Percentiles rank a stretch among this genome's conserved stretches.
phyloP scores from a whole-genome alignment of 2,113 vertebrate species.

The Petrocephalus microphthalmus region DNA sequence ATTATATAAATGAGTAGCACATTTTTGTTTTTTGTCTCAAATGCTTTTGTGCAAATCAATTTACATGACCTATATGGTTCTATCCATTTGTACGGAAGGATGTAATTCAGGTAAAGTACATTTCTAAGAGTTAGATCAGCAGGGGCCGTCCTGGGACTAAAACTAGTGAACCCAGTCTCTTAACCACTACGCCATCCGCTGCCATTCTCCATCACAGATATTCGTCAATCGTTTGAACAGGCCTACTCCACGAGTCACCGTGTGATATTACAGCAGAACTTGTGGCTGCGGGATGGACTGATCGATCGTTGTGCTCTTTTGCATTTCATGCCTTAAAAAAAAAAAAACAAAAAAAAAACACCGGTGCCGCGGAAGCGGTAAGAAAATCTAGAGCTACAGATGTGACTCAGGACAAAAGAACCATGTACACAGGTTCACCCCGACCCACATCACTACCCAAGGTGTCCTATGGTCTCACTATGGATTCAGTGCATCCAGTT shows the following conservation, averaged over 20 bases:
- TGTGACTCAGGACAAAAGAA: not conserved
- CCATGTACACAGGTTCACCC: not conserved
- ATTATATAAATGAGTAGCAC: not conserved
- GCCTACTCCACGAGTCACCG: not conserved
- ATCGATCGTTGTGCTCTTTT: not conserved
- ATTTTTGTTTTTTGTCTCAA: not conserved
- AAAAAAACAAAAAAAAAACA: constrained; percentile 5
- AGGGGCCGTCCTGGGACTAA: not conserved
- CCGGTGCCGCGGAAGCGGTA: not conserved
- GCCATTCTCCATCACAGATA: not conserved
- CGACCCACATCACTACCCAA: not conserved
- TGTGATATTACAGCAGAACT: not conserved
- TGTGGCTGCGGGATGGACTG: not conserved
- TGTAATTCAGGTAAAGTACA: constrained; percentile 6
- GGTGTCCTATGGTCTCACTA: not conserved
- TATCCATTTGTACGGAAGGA: not conserved
- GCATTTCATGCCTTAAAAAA: constrained; percentile 2
- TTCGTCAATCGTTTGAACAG: not conserved
- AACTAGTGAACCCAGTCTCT: not conserved
- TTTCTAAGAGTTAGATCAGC: not conserved
- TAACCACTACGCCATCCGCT: not conserved
- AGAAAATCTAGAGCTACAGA: not conserved
- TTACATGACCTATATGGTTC: not conserved
- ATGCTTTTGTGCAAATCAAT: not conserved
- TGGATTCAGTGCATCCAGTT: not conserved